These are phyloP conservation scores for Drosophila siamana DNA, from an alignment of 2,888 invertebrate species.

Conservation along the genomic window DNA sequence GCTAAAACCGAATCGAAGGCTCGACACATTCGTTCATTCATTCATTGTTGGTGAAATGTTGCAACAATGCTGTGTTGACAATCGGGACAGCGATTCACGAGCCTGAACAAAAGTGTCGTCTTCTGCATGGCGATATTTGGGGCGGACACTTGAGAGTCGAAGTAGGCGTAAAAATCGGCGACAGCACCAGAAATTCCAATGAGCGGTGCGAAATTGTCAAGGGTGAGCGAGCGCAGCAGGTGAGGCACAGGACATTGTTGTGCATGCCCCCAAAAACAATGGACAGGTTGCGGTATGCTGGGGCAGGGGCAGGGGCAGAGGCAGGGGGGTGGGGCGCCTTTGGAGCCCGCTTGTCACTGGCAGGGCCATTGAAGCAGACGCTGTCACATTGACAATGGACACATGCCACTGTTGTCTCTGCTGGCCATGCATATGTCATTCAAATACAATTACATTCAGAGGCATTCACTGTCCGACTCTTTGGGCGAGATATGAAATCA, in stretches of 20 bases:
- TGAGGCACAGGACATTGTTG: constrained; percentile 48
- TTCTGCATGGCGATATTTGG: constrained; percentile 29
- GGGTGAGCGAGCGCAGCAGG: constrained; percentile 30
- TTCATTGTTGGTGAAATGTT: constrained; percentile 29
- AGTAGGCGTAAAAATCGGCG: constrained; percentile 68
- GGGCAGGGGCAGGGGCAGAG: too few relatives aligned
- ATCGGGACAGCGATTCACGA: constrained; percentile 35
- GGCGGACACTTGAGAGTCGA: constrained; percentile 30
- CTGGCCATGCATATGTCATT: constrained; percentile 71
- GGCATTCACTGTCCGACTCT: constrained; percentile 42
- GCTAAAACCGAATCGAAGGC: constrained; percentile 37
- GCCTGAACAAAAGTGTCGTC: constrained; percentile 61
- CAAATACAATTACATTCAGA: constrained; percentile 76
- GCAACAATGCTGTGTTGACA: constrained; percentile 41
- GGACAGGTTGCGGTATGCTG: constrained; percentile 37
- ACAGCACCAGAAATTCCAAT: constrained; percentile 55
- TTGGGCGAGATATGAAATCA: constrained; percentile 44
- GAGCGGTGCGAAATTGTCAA: constrained; percentile 62
- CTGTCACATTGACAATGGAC: constrained; percentile 69
- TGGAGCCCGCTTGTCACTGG: constrained; percentile 29
- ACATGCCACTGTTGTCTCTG: constrained; percentile 36
- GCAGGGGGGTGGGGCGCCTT: constrained; percentile 57
- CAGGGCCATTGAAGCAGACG: constrained; percentile 41
- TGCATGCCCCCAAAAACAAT: constrained; percentile 64
- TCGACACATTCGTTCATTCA: constrained; percentile 67